These are phyloP conservation scores for Hycleus phaleratus DNA, from an alignment of 1,140 invertebrate genomes.

Conservation along the genomic window DNA sequence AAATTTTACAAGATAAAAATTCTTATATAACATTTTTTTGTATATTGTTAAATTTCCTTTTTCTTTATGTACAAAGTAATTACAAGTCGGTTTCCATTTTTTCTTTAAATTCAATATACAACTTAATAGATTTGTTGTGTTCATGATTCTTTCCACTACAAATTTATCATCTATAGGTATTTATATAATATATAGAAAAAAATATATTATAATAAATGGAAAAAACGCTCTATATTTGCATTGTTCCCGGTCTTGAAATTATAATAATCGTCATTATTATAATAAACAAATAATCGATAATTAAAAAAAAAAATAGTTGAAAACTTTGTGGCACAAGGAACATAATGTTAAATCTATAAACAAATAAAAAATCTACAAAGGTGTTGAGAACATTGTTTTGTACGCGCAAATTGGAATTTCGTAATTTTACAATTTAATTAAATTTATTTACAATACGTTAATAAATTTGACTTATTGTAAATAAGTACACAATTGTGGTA, in stretches of 20 bases:
- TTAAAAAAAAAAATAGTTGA: background rate
- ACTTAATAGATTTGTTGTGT: slow-evolving; percentile 18
- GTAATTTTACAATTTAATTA: too few species aligned
- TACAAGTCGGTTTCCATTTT: slow-evolving; percentile 21
- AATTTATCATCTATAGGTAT: too few species aligned
- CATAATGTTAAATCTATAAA: slow-evolving; percentile 22
- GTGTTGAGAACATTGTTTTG: background rate
- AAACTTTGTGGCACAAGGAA: slow-evolving; percentile 32
- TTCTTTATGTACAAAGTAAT: slow-evolving; percentile 33
- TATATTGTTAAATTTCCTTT: too few species aligned
- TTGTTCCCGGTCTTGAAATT: background rate
- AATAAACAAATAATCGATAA: background rate
- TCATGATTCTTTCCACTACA: background rate
- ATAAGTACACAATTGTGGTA: too few species aligned
- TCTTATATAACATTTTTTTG: slow-evolving; percentile 29
- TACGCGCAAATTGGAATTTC: too few species aligned
- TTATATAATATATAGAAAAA: too few species aligned
- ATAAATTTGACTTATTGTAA: too few species aligned
- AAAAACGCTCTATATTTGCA: too few species aligned
- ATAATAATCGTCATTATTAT: slow-evolving; percentile 1
- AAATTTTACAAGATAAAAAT: slow-evolving; percentile 23
- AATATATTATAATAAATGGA: too few species aligned
- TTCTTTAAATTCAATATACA: slow-evolving; percentile 26
- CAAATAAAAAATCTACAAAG: background rate
- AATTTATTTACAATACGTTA: too few species aligned